Percentiles rank a stretch among this genome's conserved stretches.
These are phyloP conservation scores for Myrmecobius fasciatus DNA, from an alignment of 2,113 vertebrate species.

Conservation along the genomic window DNA sequence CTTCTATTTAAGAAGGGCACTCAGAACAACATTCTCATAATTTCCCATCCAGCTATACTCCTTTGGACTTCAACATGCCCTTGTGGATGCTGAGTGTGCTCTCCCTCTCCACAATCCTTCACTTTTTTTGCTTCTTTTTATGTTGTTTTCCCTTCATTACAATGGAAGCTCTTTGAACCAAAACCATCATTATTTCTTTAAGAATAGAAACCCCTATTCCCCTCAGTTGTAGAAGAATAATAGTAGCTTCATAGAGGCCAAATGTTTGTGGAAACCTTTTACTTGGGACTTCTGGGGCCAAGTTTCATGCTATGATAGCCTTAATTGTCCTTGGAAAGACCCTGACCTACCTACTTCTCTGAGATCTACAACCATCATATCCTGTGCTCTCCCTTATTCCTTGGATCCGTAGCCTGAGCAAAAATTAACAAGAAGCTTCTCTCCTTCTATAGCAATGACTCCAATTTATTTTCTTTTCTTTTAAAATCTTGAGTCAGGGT, in stretches of 20 bases:
- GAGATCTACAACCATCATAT: background rate
- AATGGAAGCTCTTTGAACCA: background rate
- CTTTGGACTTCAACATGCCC: background rate
- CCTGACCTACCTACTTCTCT: background rate
- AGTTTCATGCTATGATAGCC: background rate
- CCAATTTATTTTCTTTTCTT: background rate
- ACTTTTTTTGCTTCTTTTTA: background rate
- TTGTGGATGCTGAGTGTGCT: background rate
- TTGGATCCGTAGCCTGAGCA: background rate
- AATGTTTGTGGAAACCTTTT: background rate
- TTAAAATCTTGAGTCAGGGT: background rate
- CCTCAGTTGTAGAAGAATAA: background rate
- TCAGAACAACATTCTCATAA: no score
- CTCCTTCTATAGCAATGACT: background rate
- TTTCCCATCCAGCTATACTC: background rate
- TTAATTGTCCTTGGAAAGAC: background rate
- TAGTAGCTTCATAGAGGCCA: background rate
- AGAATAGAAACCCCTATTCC: background rate
- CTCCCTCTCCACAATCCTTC: background rate
- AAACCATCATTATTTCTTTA: background rate
- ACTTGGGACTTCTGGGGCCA: background rate
- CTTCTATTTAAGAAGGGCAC: no score
- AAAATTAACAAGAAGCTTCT: background rate
- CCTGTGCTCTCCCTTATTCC: background rate
- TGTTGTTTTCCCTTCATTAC: background rate